Percentiles rank a stretch among this genome's conserved stretches.
phyloP scores from a whole-genome alignment of 1,140 invertebrate genomes.

The Zaprionus capensis region DNA sequence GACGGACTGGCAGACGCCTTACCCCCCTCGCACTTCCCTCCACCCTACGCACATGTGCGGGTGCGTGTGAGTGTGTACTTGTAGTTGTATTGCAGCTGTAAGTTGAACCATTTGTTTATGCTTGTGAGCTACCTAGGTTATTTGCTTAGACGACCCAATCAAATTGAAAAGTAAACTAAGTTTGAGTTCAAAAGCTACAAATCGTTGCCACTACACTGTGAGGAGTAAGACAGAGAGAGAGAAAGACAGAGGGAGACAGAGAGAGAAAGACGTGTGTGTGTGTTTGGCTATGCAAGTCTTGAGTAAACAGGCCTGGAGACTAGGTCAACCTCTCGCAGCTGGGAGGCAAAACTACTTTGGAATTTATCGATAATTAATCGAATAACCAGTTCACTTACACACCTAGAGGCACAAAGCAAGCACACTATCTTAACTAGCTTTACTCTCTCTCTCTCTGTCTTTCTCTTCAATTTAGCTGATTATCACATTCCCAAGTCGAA shows the following conservation, averaged over 20 bases:
- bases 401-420: too few species aligned
- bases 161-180: constrained; percentile 80
- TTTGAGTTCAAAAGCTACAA: constrained; percentile 75
- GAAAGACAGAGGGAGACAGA: background rate
- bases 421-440: too few species aligned
- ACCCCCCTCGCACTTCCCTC: background rate
- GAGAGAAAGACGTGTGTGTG: background rate
- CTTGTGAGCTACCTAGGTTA: constrained; percentile 63
- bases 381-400: background rate
- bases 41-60: background rate
- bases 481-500: background rate
- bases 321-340: background rate
- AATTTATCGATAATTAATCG: constrained; percentile 27
- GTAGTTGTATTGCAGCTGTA: constrained; percentile 37
- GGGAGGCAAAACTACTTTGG: background rate
- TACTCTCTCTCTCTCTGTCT: background rate
- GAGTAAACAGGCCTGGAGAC: constrained; percentile 10
- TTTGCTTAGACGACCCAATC: constrained; percentile 77
- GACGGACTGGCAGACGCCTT: background rate
- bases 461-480: constrained; percentile 2
- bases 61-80: constrained; percentile 11
- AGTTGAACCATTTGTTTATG: constrained; percentile 67
- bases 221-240: background rate
- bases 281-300: constrained; percentile 14
- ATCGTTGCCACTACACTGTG: constrained; percentile 41